phyloP scores from a whole-genome alignment of 1,140 invertebrate species.

The Caenorhabditis briggsae region DNA sequence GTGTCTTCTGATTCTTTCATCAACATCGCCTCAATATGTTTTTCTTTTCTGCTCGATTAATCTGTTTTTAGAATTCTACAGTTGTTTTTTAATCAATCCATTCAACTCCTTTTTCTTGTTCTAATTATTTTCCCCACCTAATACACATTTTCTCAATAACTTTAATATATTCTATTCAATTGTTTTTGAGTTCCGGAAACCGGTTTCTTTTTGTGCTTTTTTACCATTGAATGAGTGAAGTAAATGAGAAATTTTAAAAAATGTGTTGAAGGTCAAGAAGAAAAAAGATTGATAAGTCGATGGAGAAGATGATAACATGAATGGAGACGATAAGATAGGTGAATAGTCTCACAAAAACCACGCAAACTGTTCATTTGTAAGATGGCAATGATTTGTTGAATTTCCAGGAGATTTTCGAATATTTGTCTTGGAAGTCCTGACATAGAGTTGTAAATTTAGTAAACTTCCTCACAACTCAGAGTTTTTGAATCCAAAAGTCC shows the following conservation, averaged over 20 bases:
- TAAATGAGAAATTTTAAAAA: background rate
- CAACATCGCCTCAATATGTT: background rate
- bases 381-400: background rate
- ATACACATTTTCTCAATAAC: no score
- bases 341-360: background rate
- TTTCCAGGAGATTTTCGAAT: background rate
- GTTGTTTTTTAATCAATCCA: background rate
- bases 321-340: background rate
- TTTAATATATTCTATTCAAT: background rate
- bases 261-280: background rate
- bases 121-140: background rate
- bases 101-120: background rate
- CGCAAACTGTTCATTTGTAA: background rate
- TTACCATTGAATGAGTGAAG: background rate
- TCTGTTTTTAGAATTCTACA: slow-evolving; percentile 16
- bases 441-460: no score
- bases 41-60: background rate
- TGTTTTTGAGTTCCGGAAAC: slow-evolving; percentile 8
- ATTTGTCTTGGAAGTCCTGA: no score
- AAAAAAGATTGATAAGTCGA: slow-evolving; percentile 26
- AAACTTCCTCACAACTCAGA: no score
- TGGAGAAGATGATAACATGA: background rate
- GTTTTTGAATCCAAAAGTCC: no score
- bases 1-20: slow-evolving; percentile 9
- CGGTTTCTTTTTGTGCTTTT: background rate